Evolutionary conservation across 2,888 invertebrate genomes (phyloP).

Genomic region (Augiades crinisus): DNA sequence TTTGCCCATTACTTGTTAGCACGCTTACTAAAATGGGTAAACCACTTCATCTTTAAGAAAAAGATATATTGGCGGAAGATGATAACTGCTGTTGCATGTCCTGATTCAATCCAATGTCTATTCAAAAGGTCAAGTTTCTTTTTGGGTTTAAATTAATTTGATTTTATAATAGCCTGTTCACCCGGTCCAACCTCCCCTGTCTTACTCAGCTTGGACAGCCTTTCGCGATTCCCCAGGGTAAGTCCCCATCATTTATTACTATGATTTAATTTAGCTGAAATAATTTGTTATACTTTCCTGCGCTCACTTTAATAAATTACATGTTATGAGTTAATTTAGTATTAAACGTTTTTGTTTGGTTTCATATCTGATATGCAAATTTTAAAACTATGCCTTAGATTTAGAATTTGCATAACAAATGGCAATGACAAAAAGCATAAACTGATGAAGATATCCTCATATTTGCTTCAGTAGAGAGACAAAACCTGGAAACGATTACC

Average conservation of each 20-base stretch:
- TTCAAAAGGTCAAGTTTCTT: no score
- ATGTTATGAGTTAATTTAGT: conserved; percentile 1
- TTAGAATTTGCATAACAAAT: no score
- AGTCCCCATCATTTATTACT: conserved; percentile 18
- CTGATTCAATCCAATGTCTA: no score
- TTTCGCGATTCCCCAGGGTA: conserved; percentile 5
- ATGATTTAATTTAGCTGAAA: conserved; percentile 21
- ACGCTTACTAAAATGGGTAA: not conserved
- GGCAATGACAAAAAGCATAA: no score
- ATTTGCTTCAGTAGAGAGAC: no score
- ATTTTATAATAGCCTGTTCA: conserved; percentile 21
- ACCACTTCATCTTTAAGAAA: not conserved
- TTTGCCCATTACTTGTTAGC: not conserved
- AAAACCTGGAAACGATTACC: no score
- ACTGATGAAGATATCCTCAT: no score
- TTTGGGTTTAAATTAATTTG: conserved; percentile 26
- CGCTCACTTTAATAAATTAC: conserved; percentile 10
- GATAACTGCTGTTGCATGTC: not conserved
- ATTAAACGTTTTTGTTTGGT: no score
- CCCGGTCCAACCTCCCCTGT: conserved; percentile 1
- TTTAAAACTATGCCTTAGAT: no score
- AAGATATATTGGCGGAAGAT: not conserved
- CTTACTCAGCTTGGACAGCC: conserved; percentile 8
- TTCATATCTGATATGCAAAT: no score
- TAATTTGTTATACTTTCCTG: conserved; percentile 6